Evolutionary conservation across 2,797 vertebrate species (phyloP).

Genomic region (Prunella strophiata): DNA sequence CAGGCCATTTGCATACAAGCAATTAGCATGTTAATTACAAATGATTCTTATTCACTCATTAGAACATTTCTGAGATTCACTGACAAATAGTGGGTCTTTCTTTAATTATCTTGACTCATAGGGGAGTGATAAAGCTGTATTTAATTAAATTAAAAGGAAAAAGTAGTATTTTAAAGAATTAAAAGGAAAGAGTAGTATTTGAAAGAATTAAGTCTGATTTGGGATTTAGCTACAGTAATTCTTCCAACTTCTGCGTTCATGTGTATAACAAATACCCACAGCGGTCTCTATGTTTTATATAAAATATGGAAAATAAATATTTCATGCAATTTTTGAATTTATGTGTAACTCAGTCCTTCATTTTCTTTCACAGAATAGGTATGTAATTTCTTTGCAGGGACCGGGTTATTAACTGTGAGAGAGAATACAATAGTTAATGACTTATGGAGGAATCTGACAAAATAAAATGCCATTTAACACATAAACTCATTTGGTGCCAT

Average conservation of each 20-base stretch:
- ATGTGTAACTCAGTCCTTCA: not conserved
- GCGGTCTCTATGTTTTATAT: not conserved
- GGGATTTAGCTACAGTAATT: not conserved
- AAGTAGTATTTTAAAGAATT: conserved; percentile 1
- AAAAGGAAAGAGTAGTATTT: not conserved
- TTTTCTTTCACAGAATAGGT: not conserved
- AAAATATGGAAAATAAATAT: not conserved
- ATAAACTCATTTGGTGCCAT: not conserved
- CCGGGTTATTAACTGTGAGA: not conserved
- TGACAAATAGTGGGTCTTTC: conserved; percentile 25
- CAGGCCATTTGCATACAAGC: conserved; percentile 64
- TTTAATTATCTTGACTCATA: conserved; percentile 47
- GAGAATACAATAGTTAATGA: not conserved
- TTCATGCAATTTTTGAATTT: not conserved
- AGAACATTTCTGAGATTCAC: conserved; percentile 58
- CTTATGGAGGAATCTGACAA: not conserved
- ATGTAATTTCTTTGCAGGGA: not conserved
- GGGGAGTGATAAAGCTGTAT: not conserved
- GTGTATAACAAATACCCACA: not conserved
- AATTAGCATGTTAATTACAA: conserved; percentile 78
- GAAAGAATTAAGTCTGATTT: not conserved
- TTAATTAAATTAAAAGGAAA: conserved; percentile 44
- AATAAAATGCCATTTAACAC: not conserved
- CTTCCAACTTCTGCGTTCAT: not conserved
- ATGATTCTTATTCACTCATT: conserved; percentile 51